Evolutionary conservation across 2,113 vertebrate genomes (phyloP), one percentile per base, ranked within the genome.

Genomic region (Ammospiza caudacuta): DNA sequence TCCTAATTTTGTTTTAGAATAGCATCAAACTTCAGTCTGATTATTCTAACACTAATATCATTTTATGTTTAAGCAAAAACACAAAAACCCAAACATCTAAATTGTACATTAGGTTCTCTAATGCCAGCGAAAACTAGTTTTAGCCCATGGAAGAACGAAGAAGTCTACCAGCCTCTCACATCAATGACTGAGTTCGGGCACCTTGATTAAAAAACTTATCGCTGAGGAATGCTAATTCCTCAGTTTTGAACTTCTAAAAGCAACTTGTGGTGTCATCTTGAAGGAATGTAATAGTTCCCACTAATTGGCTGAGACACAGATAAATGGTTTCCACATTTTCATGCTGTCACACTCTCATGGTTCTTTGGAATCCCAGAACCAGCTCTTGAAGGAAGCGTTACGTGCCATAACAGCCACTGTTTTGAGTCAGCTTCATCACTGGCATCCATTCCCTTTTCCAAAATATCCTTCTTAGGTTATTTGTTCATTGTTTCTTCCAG

Each of bases 301-400:
- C 58, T 35, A 69, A 81, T 0, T 51, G 49, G 55, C 22, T 64
- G 55, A 92, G 29, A 83, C 28, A 44, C 10, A 47, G 18, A 18
- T 19, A 80, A 88, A 62, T 12, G 6, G 37, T 43, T 59, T 52
- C 72, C 37, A 55, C 24, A 15, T 76, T 66, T 73, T 57, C 27
- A 9, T 2, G 31, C 14, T n/a, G 39, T 14, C 52, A n/a, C 29
- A 61, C 14, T 59, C 33, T 7, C 0, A 0, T 6, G 33, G 41
- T 10, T 79, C 44, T 79, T 29, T 29, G 22, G 54, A 89, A 84
- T 82, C 16, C 16, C 43, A 79, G 54, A 86, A 79, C 70, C 62
- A 69, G 62, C 64, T 72, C 46, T 46, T 73, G 58, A 54, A 77
- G 68, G 70, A 73, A 83, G 88, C 0, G 4, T 7, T 37, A 27